phyloP scores from a whole-genome alignment of 2,888 invertebrate genomes.

The Diadromus collaris region DNA sequence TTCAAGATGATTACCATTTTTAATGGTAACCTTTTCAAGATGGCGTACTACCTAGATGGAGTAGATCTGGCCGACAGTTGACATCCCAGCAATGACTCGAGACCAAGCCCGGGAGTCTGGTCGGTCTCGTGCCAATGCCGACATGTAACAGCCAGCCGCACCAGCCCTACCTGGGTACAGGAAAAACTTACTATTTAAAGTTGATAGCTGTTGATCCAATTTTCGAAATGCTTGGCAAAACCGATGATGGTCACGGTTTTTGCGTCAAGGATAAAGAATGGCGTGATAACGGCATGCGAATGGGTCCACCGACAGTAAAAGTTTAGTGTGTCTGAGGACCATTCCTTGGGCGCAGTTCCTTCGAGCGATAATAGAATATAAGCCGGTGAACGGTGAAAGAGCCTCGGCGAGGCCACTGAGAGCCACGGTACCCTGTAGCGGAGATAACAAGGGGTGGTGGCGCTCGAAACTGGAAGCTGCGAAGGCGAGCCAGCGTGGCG shows the following conservation, averaged over 20 bases:
- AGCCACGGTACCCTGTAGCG: background rate
- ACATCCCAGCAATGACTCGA: no score
- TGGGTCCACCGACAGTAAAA: background rate
- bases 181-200: no score
- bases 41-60: no score
- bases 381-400: constrained; percentile 18
- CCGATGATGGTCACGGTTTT: background rate
- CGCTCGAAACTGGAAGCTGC: constrained; percentile 9
- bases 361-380: constrained; percentile 20
- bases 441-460: constrained; percentile 3
- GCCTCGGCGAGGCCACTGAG: background rate
- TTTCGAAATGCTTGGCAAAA: background rate
- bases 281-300: background rate
- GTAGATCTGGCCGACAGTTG: no score
- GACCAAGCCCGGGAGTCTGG: no score
- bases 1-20: no score
- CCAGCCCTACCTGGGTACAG: no score
- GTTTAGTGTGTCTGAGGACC: background rate
- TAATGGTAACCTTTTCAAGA: no score
- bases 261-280: background rate
- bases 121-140: no score
- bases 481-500: constrained; percentile 26
- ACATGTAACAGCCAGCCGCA: no score
- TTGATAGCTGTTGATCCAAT: background rate
- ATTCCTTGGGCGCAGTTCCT: background rate